Evolutionary conservation across 2,888 invertebrate genomes (phyloP).

Genomic region (Erebia ligea): DNA sequence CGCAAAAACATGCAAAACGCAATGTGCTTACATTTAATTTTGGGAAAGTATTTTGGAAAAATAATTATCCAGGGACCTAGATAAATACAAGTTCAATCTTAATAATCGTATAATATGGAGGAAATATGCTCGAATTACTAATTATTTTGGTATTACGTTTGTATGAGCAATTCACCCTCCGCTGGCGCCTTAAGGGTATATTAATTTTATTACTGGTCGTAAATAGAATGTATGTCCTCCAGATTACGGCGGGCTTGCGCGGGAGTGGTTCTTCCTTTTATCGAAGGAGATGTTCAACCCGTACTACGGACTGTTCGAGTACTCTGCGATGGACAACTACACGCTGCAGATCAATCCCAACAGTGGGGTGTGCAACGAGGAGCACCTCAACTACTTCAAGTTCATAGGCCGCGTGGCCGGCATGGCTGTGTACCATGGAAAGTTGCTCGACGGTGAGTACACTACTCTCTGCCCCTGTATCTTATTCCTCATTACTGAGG

Average conservation of each 20-base stretch:
- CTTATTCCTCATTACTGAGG: too few species aligned
- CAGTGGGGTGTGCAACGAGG: constrained; percentile 98
- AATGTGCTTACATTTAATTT: too few species aligned
- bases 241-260: constrained; percentile 98
- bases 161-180: too few species aligned
- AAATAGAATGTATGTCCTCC: not conserved
- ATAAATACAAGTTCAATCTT: too few species aligned
- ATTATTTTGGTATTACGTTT: too few species aligned
- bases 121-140: too few species aligned
- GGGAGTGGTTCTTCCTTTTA: constrained; percentile 99
- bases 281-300: constrained; percentile 99
- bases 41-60: too few species aligned
- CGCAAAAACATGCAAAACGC: too few species aligned
- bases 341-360: constrained; percentile 99
- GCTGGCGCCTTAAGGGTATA: too few species aligned
- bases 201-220: too few species aligned
- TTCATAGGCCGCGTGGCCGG: constrained; percentile 99
- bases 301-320: constrained; percentile 99
- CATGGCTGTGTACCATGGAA: constrained; percentile 99
- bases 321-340: constrained; percentile 99
- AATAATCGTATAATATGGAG: too few species aligned
- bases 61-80: too few species aligned
- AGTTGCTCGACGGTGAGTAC: constrained; percentile 94
- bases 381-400: constrained; percentile 98
- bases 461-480: not conserved